These are phyloP conservation scores for Denticeps clupeoides DNA, from an alignment of 2,797 vertebrate genomes.

Conservation along the genomic window DNA sequence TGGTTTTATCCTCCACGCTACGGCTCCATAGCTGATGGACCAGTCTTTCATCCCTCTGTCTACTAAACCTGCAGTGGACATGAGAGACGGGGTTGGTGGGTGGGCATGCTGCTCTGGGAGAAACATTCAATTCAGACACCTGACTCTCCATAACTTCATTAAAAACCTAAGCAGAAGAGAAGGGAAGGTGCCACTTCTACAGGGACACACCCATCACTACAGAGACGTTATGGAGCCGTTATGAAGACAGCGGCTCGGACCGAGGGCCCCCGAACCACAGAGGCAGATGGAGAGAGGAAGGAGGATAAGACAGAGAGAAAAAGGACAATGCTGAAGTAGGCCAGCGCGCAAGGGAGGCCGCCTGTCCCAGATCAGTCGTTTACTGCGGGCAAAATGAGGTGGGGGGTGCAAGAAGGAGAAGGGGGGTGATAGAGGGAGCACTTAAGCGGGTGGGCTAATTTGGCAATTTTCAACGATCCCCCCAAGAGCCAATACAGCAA, in stretches of 20 bases:
- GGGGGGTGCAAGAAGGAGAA: neutral
- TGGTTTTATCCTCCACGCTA: too few species aligned
- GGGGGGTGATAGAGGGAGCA: conserved; percentile 11
- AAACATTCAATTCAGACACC: too few species aligned
- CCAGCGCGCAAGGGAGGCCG: conserved; percentile 61
- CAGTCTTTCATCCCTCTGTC: too few species aligned
- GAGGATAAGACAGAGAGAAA: conserved; percentile 27
- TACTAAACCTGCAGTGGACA: too few species aligned
- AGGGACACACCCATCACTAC: neutral
- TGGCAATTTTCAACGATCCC: conserved; percentile 45
- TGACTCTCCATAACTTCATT: too few species aligned
- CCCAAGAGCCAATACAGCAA: conserved; percentile 31
- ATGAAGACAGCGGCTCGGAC: conserved; percentile 5
- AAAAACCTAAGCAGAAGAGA: too few species aligned
- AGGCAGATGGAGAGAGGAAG: conserved; percentile 8
- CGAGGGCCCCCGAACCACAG: neutral
- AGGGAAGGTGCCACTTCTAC: neutral
- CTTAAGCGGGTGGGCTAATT: conserved; percentile 45
- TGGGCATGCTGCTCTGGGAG: too few species aligned
- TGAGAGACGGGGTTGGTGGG: too few species aligned
- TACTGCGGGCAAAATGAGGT: conserved; percentile 35
- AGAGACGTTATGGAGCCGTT: too few species aligned
- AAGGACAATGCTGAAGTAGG: conserved; percentile 55
- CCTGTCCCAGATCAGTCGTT: conserved; percentile 64
- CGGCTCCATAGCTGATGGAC: too few species aligned